These are phyloP conservation scores for Catocala fraxini DNA, from an alignment of 2,888 invertebrate species.

Conservation along the genomic window DNA sequence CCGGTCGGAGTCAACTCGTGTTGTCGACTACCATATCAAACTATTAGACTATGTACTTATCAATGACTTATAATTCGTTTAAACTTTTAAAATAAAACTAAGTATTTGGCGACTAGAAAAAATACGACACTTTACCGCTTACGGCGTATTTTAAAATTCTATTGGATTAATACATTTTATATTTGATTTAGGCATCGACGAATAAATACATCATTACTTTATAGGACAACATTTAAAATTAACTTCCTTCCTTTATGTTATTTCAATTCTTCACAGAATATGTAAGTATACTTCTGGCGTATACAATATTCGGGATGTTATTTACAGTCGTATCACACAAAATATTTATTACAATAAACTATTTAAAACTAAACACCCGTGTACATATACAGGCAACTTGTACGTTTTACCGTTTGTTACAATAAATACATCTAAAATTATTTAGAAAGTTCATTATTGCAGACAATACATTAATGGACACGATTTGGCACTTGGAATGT, in stretches of 20 bases:
- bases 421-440: conserved; percentile 66
- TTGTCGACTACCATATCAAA: conserved; percentile 37
- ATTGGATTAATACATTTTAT: conserved; percentile 48
- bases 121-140: conserved; percentile 35
- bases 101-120: conserved; percentile 48
- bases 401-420: conserved; percentile 54
- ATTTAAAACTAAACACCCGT: conserved; percentile 60
- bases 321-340: conserved; percentile 77
- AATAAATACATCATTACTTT: conserved; percentile 43
- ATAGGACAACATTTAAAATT: conserved; percentile 52
- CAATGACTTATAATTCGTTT: conserved; percentile 39
- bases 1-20: conserved; percentile 52
- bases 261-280: conserved; percentile 46
- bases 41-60: conserved; percentile 42
- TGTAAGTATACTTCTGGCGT: conserved; percentile 73
- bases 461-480: conserved; percentile 76
- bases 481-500: conserved; percentile 76
- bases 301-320: conserved; percentile 74
- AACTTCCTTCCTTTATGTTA: conserved; percentile 32
- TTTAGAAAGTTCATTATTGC: conserved; percentile 68
- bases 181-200: conserved; percentile 40
- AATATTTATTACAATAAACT: conserved; percentile 58
- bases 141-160: conserved; percentile 33
- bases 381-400: conserved; percentile 52
- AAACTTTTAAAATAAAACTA: conserved; percentile 34